These are phyloP conservation scores for Toxotes jaculatrix DNA, from an alignment of 2,113 vertebrate genomes.

Conservation along the genomic window DNA sequence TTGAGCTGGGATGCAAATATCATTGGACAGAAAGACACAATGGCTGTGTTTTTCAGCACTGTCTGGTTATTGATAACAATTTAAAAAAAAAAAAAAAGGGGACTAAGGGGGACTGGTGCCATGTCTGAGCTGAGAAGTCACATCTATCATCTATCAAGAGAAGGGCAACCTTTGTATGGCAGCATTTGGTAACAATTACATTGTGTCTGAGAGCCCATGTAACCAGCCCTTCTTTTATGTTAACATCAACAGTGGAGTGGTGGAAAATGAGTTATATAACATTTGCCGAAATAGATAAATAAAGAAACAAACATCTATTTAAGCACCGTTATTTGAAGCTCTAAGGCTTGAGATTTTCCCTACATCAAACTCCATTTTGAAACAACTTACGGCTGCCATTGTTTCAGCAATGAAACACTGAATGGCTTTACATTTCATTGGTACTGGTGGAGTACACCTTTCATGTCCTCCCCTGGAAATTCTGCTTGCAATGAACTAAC, in stretches of 20 bases:
- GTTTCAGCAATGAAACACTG: too few relatives aligned
- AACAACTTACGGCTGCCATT: too few relatives aligned
- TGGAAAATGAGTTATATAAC: too few relatives aligned
- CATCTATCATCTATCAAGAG: constrained; percentile 45
- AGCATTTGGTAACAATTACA: neutral
- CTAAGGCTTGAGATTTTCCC: too few relatives aligned
- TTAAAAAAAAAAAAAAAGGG: constrained; percentile 28
- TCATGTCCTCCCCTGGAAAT: too few relatives aligned
- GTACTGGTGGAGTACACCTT: too few relatives aligned
- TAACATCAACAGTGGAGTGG: neutral
- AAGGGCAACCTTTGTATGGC: neutral
- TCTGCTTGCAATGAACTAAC: too few relatives aligned
- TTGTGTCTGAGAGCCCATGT: neutral
- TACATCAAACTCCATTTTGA: too few relatives aligned
- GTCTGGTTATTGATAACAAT: constrained; percentile 71
- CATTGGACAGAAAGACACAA: constrained; percentile 66
- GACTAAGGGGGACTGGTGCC: constrained; percentile 38
- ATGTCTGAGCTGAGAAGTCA: constrained; percentile 24
- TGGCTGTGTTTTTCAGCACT: constrained; percentile 72
- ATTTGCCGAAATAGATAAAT: too few relatives aligned
- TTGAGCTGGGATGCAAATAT: constrained; percentile 44
- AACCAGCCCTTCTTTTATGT: neutral
- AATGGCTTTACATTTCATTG: too few relatives aligned
- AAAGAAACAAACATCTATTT: too few relatives aligned
- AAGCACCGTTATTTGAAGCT: too few relatives aligned